A percentile compares a stretch with the other conserved stretches of the same genome.
phyloP scores from a whole-genome alignment of 2,113 vertebrate species.

The Cervus canadensis region DNA sequence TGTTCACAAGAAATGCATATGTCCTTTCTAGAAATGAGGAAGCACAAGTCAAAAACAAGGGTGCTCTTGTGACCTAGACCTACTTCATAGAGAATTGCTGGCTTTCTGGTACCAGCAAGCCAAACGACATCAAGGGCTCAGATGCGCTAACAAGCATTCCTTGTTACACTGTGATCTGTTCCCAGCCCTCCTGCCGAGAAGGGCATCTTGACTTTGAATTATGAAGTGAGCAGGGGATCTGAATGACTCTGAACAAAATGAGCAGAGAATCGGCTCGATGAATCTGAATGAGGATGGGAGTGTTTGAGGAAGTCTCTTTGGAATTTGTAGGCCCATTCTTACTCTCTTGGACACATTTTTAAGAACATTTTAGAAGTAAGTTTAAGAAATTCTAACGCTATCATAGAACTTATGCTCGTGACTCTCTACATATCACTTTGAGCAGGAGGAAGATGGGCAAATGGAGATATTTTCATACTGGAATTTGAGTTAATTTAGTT shows the following conservation, averaged over 20 bases:
- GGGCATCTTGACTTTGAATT: neutral
- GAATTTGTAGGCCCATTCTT: neutral
- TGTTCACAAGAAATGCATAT: slow-evolving; percentile 79
- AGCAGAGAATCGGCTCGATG: neutral
- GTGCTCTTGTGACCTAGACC: neutral
- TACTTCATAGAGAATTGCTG: neutral
- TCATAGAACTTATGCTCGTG: neutral
- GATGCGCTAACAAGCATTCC: neutral
- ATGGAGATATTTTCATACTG: neutral
- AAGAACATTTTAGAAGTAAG: neutral
- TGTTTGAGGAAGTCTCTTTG: neutral
- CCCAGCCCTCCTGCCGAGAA: neutral
- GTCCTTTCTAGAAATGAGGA: slow-evolving; percentile 72
- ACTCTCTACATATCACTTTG: neutral
- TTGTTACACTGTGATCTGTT: neutral
- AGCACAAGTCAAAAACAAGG: neutral
- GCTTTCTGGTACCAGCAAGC: neutral
- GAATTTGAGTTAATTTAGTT: neutral
- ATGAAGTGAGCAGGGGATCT: neutral
- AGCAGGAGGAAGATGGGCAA: neutral
- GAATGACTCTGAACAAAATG: neutral
- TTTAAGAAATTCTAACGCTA: neutral
- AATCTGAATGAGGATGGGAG: neutral
- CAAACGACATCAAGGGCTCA: neutral
- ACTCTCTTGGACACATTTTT: neutral